Conservation (phyloP, 2,797 vertebrate species). For the Gymnopithys bicolor region DNA sequence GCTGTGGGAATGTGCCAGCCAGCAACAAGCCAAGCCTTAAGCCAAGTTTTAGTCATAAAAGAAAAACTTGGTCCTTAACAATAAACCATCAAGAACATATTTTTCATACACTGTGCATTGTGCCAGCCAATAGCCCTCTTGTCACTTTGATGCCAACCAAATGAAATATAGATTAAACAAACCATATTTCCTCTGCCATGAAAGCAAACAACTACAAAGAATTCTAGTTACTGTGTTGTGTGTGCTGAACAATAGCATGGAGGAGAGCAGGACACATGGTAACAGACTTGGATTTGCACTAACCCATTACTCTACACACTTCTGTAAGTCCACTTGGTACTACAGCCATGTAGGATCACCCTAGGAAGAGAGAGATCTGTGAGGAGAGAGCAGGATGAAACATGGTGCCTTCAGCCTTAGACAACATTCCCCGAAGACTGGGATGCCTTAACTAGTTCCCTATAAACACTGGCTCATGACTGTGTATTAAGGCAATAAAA, state of each 20-base stretch:
- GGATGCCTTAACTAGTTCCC: neutral
- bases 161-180: slow-evolving; percentile 39
- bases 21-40: neutral
- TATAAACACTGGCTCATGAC: fast-evolving
- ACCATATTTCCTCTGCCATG: neutral
- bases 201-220: neutral
- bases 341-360: neutral
- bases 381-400: neutral
- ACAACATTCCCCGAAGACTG: neutral
- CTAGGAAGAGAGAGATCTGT: neutral
- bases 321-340: fast-evolving
- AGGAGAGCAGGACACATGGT: fast-evolving
- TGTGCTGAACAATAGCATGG: fast-evolving
- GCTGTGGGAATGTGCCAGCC: neutral
- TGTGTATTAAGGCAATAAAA: neutral
- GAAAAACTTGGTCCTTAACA: neutral
- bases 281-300: neutral
- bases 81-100: slow-evolving; percentile 12
- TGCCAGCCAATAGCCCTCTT: neutral
- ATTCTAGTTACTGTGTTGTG: fast-evolving
- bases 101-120: neutral
- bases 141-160: slow-evolving; percentile 2
- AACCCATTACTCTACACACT: fast-evolving
- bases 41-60: slow-evolving; percentile 48
- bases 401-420: neutral